A percentile compares a stretch with the other conserved stretches of the same genome.
phyloP scores from a whole-genome alignment of 2,797 vertebrate genomes.

The Acestrorhynchus altus region DNA sequence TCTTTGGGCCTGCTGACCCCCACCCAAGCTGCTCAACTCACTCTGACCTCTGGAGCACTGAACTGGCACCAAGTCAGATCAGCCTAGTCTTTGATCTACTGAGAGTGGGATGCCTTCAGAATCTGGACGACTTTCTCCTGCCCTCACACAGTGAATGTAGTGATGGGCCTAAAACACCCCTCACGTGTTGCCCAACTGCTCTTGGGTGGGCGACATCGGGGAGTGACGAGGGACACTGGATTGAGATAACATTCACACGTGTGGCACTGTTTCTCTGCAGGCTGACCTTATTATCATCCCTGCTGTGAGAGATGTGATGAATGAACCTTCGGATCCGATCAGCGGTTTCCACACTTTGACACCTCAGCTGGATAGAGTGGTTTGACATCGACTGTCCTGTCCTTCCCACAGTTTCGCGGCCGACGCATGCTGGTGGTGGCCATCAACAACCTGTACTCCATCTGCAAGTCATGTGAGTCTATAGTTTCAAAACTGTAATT shows the following conservation, averaged over 20 bases:
- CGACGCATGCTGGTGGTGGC: slow-evolving; percentile 53
- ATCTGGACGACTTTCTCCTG: slow-evolving; percentile 48
- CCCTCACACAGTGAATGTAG: no score
- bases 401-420: slow-evolving; percentile 61
- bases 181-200: slow-evolving; percentile 1
- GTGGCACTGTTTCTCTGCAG: neutral
- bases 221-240: neutral
- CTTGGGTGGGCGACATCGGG: neutral
- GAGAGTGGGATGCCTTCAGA: slow-evolving; percentile 54
- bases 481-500: neutral
- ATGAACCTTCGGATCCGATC: slow-evolving; percentile 48
- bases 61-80: slow-evolving; percentile 46
- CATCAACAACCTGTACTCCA: neutral
- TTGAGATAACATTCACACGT: neutral
- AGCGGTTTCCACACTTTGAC: slow-evolving; percentile 35
- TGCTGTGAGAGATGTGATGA: slow-evolving; percentile 21
- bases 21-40: slow-evolving; percentile 7
- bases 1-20: neutral
- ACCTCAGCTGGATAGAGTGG: slow-evolving; percentile 44
- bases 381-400: slow-evolving; percentile 55
- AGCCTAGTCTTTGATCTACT: slow-evolving; percentile 58
- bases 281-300: slow-evolving; percentile 15
- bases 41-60: slow-evolving; percentile 25
- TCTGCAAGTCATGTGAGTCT: slow-evolving; percentile 39
- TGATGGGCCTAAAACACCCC: no score